These are phyloP conservation scores for Mallotus villosus DNA, from an alignment of 2,797 vertebrate genomes.

Conservation along the genomic window DNA sequence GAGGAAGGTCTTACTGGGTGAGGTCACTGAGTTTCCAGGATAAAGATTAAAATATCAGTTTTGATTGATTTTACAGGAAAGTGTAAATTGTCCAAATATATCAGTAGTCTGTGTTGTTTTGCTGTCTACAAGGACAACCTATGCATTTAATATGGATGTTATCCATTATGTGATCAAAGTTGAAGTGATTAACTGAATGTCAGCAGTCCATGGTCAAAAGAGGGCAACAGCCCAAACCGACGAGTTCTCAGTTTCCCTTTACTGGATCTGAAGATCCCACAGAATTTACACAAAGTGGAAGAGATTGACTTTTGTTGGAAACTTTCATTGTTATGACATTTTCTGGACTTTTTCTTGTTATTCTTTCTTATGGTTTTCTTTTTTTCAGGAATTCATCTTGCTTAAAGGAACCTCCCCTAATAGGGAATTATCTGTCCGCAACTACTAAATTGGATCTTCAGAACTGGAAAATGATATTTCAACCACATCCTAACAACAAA, in stretches of 20 bases:
- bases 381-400: conserved; percentile 38
- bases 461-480: conserved; percentile 60
- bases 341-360: conserved; percentile 66
- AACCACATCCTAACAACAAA: conserved; percentile 70
- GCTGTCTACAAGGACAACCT: conserved; percentile 2
- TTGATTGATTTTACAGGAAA: background rate
- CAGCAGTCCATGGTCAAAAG: conserved; percentile 49
- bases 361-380: conserved; percentile 57
- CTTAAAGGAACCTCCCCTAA: conserved; percentile 33
- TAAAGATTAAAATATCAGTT: background rate
- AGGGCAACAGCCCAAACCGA: conserved; percentile 58
- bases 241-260: conserved; percentile 54
- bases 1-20: background rate
- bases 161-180: conserved; percentile 31
- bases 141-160: conserved; percentile 41
- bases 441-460: conserved; percentile 48
- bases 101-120: too few relatives aligned
- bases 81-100: too few relatives aligned
- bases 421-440: conserved; percentile 44
- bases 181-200: conserved; percentile 34
- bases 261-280: conserved; percentile 56
- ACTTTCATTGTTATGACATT: conserved; percentile 65
- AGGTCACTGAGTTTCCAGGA: background rate
- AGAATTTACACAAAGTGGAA: conserved; percentile 54
- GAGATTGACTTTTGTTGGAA: conserved; percentile 68